Conservation (phyloP, 2,113 vertebrate genomes). For the Dipodomys spectabilis region DNA sequence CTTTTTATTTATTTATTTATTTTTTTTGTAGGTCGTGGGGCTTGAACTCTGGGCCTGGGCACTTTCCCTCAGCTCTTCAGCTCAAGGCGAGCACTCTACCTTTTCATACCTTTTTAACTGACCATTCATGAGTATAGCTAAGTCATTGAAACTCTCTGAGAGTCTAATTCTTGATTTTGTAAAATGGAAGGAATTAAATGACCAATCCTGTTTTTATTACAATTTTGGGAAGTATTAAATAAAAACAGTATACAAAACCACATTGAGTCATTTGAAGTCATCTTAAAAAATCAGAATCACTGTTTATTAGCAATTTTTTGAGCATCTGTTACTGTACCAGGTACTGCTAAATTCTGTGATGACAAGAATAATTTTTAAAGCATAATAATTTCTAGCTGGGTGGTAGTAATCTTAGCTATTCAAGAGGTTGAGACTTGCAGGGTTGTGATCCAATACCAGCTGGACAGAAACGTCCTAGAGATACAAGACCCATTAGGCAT, state of each 20-base stretch:
- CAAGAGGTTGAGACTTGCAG: too few relatives aligned
- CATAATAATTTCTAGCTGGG: neutral
- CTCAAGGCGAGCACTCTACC: too few relatives aligned
- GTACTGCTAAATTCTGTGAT: slow-evolving; percentile 21
- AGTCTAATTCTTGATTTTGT: neutral
- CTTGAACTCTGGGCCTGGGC: too few relatives aligned
- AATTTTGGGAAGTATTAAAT: neutral
- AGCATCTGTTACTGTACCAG: neutral
- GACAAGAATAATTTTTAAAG: neutral
- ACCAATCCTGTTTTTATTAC: neutral
- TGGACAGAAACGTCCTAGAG: too few relatives aligned
- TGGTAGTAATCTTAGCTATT: too few relatives aligned
- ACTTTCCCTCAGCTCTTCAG: too few relatives aligned
- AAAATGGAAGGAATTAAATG: slow-evolving; percentile 27
- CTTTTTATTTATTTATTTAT: too few relatives aligned
- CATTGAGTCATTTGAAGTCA: slow-evolving; percentile 15
- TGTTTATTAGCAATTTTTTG: neutral
- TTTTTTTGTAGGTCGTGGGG: too few relatives aligned
- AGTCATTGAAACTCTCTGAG: neutral
- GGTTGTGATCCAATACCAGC: too few relatives aligned
- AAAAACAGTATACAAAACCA: neutral
- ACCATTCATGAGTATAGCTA: neutral
- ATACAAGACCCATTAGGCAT: too few relatives aligned
- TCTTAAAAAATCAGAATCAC: neutral
- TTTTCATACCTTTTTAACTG: neutral